Base-by-base conservation (phyloP, 2,797 vertebrate genomes). In the Spinibarbus caldwelli region DNA sequence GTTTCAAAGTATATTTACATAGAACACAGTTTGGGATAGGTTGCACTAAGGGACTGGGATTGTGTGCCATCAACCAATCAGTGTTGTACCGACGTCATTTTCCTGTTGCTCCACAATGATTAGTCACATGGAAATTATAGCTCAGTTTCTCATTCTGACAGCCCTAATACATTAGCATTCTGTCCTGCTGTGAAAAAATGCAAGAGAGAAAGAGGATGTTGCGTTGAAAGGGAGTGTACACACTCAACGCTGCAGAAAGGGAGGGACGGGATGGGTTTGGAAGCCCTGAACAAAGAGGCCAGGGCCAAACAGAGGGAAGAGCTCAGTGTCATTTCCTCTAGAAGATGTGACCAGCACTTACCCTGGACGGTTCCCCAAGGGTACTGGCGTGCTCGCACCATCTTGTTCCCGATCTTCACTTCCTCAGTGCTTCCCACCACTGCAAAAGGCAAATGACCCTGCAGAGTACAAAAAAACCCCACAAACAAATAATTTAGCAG, bases 321-420 rank as follows among this genome's bases (percentile, higher is more conserved):
- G 81, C 82, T 29, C 5, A 34, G 83, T 84, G 84, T 92, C 89
- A 90, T 94, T 93, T 94, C 93, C 92, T 93, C 87, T 86, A 45
- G 77, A 91, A 90, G 87, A 92, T 87, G 86, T 92, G 92, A 91
- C 85, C 85, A 57, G 0, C 68, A 83, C 96, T 97, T 92, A 98
- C 97, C 97, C 94, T 98, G 98, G 86, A 99, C 98, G 0, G 97
- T 99, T 87, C 98, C 98, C 98, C 98, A 99, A 34, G 98, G 98
- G 89, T 99, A 99, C 94, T 99, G 98, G 59, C 98, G 96, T 2
- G 97, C 97, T 92, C 97, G 98, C 96, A 99, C 97, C 97, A 99
- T 99, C 96, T 99, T 99, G 94, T 99, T 99, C 89, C 98, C 98
- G 85, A 99, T 97, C 96, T 99, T 99, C 89, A 98, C 93, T 92